Evolutionary conservation across 2,797 vertebrate genomes (phyloP).

Genomic region (Malurus splendens): DNA sequence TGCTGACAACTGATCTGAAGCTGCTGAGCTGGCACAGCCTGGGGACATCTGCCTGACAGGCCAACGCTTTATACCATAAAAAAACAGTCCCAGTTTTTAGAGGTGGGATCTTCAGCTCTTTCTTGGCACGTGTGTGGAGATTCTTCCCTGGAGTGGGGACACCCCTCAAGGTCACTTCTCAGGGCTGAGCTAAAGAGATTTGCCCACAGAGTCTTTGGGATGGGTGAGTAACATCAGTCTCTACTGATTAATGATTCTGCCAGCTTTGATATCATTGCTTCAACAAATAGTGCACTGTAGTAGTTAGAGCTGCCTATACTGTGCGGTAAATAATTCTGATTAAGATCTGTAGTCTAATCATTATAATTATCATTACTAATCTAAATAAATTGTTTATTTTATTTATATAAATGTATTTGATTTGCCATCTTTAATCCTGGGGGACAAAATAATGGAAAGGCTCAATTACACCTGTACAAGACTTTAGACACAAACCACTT

Average conservation of each 20-base stretch:
- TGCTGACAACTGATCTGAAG: neutral
- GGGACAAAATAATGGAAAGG: neutral
- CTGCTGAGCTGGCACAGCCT: neutral
- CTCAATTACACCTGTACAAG: neutral
- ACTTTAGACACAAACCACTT: neutral
- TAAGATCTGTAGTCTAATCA: neutral
- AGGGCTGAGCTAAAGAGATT: neutral
- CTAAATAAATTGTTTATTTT: neutral
- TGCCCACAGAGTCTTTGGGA: neutral
- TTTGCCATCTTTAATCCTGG: neutral
- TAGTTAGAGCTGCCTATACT: neutral
- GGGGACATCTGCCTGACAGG: neutral
- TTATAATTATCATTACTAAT: neutral
- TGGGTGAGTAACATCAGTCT: neutral
- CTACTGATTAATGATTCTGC: neutral
- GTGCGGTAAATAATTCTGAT: neutral
- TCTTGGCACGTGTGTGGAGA: neutral
- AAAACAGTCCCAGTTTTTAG: rapidly evolving
- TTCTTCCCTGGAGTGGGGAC: neutral
- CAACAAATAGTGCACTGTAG: neutral
- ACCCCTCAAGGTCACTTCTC: neutral
- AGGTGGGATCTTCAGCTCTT: neutral
- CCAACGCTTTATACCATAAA: rapidly evolving
- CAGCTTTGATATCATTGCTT: neutral
- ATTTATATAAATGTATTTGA: neutral